Percentiles rank a stretch among this genome's conserved stretches.
Conservation (phyloP, 1,140 invertebrate genomes). For the Penaeus vannamei region DNA sequence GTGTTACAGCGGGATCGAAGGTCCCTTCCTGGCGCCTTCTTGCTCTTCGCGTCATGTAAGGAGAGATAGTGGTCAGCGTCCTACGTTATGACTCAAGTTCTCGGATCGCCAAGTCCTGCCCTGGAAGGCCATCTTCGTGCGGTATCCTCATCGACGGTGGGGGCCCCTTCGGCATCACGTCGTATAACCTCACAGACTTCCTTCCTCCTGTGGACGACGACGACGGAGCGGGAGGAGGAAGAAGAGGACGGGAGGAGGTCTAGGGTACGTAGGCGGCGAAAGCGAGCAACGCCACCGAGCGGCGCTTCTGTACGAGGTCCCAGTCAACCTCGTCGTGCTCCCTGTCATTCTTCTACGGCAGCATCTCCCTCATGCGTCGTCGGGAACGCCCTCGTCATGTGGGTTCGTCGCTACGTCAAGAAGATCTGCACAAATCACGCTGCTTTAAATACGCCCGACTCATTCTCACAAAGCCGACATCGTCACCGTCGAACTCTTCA, state of each 20-base stretch:
- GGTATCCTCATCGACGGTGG: slow-evolving; percentile 30
- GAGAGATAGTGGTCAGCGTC: not conserved
- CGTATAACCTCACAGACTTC: not conserved
- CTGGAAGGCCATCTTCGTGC: slow-evolving; percentile 20
- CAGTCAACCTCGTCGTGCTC: slow-evolving; percentile 80
- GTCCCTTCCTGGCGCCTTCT: too few species aligned
- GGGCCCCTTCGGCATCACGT: not conserved
- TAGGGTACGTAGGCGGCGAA: not conserved
- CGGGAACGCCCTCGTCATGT: slow-evolving; percentile 86
- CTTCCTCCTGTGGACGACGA: not conserved
- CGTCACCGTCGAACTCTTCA: too few species aligned
- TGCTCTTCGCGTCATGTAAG: not conserved
- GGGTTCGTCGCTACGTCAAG: slow-evolving; percentile 79
- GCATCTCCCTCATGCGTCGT: slow-evolving; percentile 84
- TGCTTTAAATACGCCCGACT: too few species aligned
- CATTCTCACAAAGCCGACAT: slow-evolving; percentile 85
- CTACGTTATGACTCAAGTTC: not conserved
- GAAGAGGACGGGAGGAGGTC: not conserved
- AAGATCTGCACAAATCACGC: too few species aligned
- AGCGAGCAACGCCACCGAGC: not conserved
- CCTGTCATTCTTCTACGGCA: slow-evolving; percentile 85
- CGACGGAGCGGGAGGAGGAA: not conserved
- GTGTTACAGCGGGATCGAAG: not conserved
- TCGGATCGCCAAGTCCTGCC: not conserved
- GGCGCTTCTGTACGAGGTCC: slow-evolving; percentile 78